A percentile compares a stretch with the other conserved stretches of the same genome.
Evolutionary conservation across 64 coral and sea anemone genomes (phyloP).

Genomic region (Montipora capricornis): DNA sequence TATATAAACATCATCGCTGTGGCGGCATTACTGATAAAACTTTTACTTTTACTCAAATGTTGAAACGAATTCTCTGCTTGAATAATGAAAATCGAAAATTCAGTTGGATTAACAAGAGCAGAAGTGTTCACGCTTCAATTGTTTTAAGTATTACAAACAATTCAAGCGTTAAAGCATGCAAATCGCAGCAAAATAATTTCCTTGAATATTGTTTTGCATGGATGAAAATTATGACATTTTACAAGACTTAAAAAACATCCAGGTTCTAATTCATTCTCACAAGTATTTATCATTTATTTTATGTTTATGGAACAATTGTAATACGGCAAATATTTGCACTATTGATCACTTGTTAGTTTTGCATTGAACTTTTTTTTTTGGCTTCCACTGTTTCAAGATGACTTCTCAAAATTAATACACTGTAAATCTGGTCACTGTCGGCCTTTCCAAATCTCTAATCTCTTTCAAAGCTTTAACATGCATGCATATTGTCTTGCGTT

Average conservation of each 20-base stretch:
- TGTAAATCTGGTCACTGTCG: conserved; percentile 41
- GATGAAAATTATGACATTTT: conserved; percentile 35
- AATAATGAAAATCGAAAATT: neutral
- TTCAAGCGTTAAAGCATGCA: neutral
- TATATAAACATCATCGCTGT: neutral
- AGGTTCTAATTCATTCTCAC: conserved; percentile 48
- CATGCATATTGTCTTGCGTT: neutral
- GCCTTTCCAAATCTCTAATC: conserved; percentile 45
- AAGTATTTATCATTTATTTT: conserved; percentile 4
- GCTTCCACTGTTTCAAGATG: conserved; percentile 1
- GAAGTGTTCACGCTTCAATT: conserved; percentile 22
- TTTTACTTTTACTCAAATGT: neutral
- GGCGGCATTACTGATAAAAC: neutral
- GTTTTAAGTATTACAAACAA: neutral
- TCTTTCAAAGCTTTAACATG: conserved; percentile 38
- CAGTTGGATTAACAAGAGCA: neutral
- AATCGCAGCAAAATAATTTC: conserved; percentile 12
- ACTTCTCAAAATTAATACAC: conserved; percentile 53
- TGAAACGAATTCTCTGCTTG: conserved; percentile 1
- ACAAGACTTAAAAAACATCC: conserved; percentile 23
- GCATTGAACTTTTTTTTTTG: neutral
- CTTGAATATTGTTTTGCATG: conserved; percentile 49
- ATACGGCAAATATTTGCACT: conserved; percentile 22
- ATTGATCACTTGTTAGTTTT: neutral
- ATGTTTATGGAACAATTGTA: conserved; percentile 22